phyloP scores from a whole-genome alignment of 2,888 invertebrate species.

The Drosophila anomalata region DNA sequence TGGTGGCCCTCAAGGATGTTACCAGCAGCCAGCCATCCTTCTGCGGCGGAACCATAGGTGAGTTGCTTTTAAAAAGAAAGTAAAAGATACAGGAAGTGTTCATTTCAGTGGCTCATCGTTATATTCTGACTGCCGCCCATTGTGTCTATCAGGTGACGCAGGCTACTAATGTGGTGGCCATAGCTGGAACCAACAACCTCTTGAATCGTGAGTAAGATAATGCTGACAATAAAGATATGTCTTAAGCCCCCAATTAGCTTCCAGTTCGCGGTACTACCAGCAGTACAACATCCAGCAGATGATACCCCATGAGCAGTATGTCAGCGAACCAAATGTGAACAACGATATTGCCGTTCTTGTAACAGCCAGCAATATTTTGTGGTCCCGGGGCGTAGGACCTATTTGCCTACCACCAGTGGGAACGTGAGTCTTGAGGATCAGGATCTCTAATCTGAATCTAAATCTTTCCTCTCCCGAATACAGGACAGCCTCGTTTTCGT shows the following conservation, averaged over 20 bases:
- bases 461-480: neutral
- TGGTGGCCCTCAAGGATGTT: slow-evolving; percentile 84
- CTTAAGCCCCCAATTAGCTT: slow-evolving; percentile 33
- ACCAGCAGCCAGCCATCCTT: slow-evolving; percentile 58
- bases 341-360: slow-evolving; percentile 86
- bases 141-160: slow-evolving; percentile 71
- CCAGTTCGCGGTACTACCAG: slow-evolving; percentile 65
- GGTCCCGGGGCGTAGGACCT: slow-evolving; percentile 85
- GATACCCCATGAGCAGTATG: slow-evolving; percentile 63
- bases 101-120: slow-evolving; percentile 80
- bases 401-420: slow-evolving; percentile 86
- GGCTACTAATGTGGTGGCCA: slow-evolving; percentile 73
- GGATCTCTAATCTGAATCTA: neutral
- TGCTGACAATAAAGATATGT: neutral
- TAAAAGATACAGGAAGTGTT: neutral
- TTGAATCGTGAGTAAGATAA: slow-evolving; percentile 77
- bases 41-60: slow-evolving; percentile 85
- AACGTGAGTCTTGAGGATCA: slow-evolving; percentile 59
- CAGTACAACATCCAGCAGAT: slow-evolving; percentile 79
- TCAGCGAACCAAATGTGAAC: slow-evolving; percentile 22
- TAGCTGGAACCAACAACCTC: slow-evolving; percentile 85
- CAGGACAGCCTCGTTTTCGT: slow-evolving; percentile 63
- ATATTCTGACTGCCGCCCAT: slow-evolving; percentile 85
- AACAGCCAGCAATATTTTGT: slow-evolving; percentile 83
- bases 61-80: slow-evolving; percentile 3